These are phyloP conservation scores for Dasysyrphus albostriatus DNA, from an alignment of 2,888 invertebrate genomes.

Conservation along the genomic window DNA sequence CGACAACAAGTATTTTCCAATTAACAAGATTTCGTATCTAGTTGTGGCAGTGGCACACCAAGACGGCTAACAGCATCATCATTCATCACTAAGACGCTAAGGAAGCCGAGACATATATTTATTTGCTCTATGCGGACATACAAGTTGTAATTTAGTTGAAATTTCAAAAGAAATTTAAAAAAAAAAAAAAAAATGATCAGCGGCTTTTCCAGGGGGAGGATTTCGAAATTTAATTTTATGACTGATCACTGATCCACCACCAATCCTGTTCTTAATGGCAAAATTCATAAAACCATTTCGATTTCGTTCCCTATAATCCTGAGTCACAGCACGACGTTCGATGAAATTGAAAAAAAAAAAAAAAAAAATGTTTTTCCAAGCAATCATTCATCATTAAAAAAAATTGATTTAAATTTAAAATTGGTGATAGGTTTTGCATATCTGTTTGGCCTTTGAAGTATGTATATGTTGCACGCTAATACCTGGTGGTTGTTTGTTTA, in stretches of 20 bases:
- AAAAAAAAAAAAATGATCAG: neutral
- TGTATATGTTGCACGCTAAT: constrained; percentile 52
- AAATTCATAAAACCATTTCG: neutral
- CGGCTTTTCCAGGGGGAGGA: constrained; percentile 6
- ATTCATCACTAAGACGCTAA: constrained; percentile 39
- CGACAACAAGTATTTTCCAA: constrained; percentile 72
- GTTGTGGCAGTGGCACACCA: constrained; percentile 53
- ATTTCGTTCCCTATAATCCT: neutral
- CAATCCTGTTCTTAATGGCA: neutral
- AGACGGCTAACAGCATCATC: constrained; percentile 28
- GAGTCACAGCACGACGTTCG: constrained; percentile 17
- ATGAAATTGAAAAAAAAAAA: neutral
- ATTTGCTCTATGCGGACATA: neutral
- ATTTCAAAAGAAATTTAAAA: constrained; percentile 2
- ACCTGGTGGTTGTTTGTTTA: constrained; percentile 46
- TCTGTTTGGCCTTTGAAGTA: constrained; percentile 49
- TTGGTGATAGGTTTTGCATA: constrained; percentile 45
- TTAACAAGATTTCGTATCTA: constrained; percentile 67
- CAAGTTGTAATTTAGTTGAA: constrained; percentile 13
- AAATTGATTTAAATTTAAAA: constrained; percentile 53
- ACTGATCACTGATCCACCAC: too few relatives aligned
- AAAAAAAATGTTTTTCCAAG: constrained; percentile 5
- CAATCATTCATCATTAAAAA: constrained; percentile 58
- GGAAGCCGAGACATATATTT: constrained; percentile 6
- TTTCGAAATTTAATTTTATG: neutral